Conservation (phyloP, 2,797 vertebrate genomes). For the Chromobotia macracanthus region DNA sequence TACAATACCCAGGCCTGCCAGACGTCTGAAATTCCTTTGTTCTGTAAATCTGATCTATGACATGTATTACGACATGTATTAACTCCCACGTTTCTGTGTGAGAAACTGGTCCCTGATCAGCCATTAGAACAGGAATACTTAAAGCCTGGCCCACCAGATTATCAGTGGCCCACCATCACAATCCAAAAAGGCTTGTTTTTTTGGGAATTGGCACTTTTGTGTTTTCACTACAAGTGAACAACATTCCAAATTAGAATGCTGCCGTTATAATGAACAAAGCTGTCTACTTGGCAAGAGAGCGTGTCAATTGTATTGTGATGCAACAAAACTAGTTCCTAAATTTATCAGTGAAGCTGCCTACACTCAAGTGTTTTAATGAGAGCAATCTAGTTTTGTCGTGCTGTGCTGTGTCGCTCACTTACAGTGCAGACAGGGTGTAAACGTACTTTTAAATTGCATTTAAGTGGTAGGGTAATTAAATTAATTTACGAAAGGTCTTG, state of each 20-base stretch:
- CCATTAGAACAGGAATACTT: background rate
- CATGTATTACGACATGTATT: background rate
- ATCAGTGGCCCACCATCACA: background rate
- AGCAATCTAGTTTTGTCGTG: background rate
- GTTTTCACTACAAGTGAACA: background rate
- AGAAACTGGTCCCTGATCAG: background rate
- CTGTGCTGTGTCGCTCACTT: background rate
- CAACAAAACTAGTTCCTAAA: background rate
- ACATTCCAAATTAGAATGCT: background rate
- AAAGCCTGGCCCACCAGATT: background rate
- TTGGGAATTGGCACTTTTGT: background rate
- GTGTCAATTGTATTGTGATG: background rate
- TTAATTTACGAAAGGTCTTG: background rate
- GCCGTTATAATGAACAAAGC: background rate
- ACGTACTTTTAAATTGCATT: constrained; percentile 1
- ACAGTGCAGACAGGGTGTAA: background rate
- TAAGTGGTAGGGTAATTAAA: background rate
- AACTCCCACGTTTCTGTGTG: background rate
- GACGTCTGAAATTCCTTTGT: too few species aligned
- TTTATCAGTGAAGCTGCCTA: background rate
- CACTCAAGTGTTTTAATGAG: background rate
- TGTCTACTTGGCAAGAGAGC: background rate
- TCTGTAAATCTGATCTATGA: background rate
- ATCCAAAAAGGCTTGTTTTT: background rate
- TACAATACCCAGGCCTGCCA: background rate